Conservation (phyloP, 2,113 vertebrate genomes). For the Gnathonemus echidnorhynchus region DNA sequence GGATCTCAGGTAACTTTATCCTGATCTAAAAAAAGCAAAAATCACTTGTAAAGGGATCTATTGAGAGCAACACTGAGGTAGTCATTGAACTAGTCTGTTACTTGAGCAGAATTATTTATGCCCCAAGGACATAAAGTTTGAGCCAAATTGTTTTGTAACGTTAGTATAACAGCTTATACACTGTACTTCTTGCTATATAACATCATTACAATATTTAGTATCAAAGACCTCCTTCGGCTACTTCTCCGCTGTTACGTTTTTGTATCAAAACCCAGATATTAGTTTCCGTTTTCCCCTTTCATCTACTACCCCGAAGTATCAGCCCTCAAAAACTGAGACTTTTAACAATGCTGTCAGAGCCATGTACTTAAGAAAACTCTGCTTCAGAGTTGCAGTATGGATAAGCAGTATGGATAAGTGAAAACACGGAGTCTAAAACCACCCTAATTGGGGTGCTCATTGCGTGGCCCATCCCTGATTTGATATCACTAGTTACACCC, state of each 20-base stretch:
- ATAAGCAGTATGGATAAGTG: not conserved
- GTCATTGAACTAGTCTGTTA: not conserved
- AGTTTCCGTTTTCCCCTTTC: not conserved
- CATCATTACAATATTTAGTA: not conserved
- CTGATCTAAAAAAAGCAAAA: not conserved
- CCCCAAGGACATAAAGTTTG: not conserved
- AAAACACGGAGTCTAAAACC: not conserved
- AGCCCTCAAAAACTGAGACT: not conserved
- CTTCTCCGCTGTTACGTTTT: not conserved
- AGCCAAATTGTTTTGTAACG: not conserved
- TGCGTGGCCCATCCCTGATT: not conserved
- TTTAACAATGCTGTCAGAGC: not conserved
- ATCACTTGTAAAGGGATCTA: not conserved
- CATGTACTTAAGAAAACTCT: not conserved
- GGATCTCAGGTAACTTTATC: conserved; percentile 72
- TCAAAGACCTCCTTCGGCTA: not conserved
- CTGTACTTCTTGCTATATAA: not conserved
- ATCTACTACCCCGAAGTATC: not conserved
- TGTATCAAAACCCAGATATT: not conserved
- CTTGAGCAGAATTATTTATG: not conserved
- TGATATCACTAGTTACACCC: not conserved
- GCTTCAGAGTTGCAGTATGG: not conserved
- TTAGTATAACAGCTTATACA: not conserved
- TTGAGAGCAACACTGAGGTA: not conserved
- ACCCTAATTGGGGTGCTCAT: not conserved